Percentiles rank a stretch among this genome's conserved stretches.
These are phyloP conservation scores for Callithrix jacchus DNA, from an alignment of 2,113 vertebrate genomes.

Conservation along the genomic window DNA sequence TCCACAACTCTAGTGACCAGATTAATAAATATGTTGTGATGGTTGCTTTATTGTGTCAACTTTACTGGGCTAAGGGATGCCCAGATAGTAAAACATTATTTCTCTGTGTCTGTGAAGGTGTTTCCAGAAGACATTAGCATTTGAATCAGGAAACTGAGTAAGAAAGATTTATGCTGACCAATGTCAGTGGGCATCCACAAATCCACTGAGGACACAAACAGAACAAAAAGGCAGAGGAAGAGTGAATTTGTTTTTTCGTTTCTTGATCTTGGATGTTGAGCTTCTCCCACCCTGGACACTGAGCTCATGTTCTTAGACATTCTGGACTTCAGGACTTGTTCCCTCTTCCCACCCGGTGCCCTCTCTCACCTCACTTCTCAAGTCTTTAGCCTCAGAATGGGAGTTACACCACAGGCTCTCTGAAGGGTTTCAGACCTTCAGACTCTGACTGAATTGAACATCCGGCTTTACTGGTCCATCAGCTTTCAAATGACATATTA, in stretches of 20 bases:
- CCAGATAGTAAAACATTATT: not conserved
- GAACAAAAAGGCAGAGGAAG: not conserved
- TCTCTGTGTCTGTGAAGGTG: not conserved
- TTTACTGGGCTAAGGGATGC: not conserved
- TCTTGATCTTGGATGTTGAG: not conserved
- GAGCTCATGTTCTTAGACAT: not conserved
- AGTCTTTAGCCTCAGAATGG: not conserved
- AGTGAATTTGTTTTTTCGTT: not conserved
- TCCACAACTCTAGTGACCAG: not conserved
- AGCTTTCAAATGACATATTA: not conserved
- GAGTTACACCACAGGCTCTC: not conserved
- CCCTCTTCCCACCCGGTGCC: too few species aligned
- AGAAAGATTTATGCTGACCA: not conserved
- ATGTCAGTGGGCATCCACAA: accelerated
- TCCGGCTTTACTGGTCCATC: not conserved
- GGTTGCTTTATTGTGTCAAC: not conserved
- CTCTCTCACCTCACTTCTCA: not conserved
- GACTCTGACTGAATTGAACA: not conserved
- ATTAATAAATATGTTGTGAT: not conserved
- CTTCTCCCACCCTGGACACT: not conserved
- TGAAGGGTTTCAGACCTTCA: not conserved
- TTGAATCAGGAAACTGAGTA: not conserved
- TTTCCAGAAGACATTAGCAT: not conserved
- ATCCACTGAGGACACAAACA: too few species aligned
- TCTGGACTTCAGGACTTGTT: not conserved